Evolutionary conservation across 2,797 vertebrate genomes (phyloP).

Genomic region (Aythya fuligula): DNA sequence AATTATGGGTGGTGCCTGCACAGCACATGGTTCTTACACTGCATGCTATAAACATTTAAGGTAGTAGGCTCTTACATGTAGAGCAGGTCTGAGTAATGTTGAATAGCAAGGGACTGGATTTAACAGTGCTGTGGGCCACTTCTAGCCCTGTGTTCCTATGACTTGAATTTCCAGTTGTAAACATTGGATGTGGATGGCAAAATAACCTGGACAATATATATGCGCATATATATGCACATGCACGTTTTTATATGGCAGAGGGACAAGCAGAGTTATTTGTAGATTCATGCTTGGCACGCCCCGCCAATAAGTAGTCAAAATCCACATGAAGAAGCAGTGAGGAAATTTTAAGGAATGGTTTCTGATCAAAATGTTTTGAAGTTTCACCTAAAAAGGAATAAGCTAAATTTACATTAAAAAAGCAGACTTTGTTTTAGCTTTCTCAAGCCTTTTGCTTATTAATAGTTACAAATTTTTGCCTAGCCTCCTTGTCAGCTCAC

Average conservation of each 20-base stretch:
- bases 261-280: not conserved
- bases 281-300: too few species aligned
- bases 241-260: not conserved
- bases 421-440: not conserved
- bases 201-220: rapidly evolving
- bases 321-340: too few species aligned
- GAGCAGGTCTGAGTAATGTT: not conserved
- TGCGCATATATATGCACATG: not conserved
- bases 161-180: not conserved
- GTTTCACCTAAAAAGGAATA: not conserved
- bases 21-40: rapidly evolving
- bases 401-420: not conserved
- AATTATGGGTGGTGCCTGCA: rapidly evolving
- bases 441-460: not conserved
- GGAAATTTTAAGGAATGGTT: not conserved
- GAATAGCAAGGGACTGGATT: rapidly evolving
- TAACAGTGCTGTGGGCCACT: not conserved
- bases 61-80: not conserved
- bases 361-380: too few species aligned
- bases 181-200: rapidly evolving
- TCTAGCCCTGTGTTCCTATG: rapidly evolving
- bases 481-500: not conserved
- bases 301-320: too few species aligned
- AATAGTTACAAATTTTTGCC: not conserved
- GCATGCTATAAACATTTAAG: not conserved